Evolutionary conservation across 2,888 invertebrate genomes (phyloP).

Genomic region (Cephus pulcher): DNA sequence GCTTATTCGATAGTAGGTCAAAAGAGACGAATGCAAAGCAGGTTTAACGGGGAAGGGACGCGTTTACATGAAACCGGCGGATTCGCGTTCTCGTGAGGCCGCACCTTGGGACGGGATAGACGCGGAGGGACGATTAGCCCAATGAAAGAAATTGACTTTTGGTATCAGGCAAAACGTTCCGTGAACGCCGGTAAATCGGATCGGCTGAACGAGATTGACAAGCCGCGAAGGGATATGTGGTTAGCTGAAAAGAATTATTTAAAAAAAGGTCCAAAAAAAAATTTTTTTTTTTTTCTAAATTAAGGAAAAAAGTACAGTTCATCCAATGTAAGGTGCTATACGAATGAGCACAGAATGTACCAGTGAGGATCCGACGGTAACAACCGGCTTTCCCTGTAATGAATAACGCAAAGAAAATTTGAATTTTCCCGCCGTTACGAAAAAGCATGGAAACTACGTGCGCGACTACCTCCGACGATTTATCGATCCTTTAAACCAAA

Average conservation of each 20-base stretch:
- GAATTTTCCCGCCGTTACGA: too few relatives aligned
- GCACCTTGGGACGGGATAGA: not conserved
- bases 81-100: not conserved
- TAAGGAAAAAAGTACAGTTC: too few relatives aligned
- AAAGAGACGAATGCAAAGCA: not conserved
- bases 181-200: not conserved
- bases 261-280: not conserved
- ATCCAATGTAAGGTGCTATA: not conserved
- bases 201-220: not conserved
- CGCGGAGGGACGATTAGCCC: not conserved
- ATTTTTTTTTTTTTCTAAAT: too few relatives aligned
- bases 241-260: not conserved
- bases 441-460: too few relatives aligned
- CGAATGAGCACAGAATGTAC: not conserved
- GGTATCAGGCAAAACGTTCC: not conserved
- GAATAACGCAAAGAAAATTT: too few relatives aligned
- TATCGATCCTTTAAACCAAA: too few relatives aligned
- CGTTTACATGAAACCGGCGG: not conserved
- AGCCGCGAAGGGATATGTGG: not conserved
- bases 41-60: not conserved
- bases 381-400: too few relatives aligned
- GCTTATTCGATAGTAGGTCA: not conserved
- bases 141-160: not conserved
- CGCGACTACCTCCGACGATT: too few relatives aligned
- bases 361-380: not conserved